Base-by-base conservation (phyloP, 2,888 invertebrate genomes). In the Pristionchus exspectatus region DNA sequence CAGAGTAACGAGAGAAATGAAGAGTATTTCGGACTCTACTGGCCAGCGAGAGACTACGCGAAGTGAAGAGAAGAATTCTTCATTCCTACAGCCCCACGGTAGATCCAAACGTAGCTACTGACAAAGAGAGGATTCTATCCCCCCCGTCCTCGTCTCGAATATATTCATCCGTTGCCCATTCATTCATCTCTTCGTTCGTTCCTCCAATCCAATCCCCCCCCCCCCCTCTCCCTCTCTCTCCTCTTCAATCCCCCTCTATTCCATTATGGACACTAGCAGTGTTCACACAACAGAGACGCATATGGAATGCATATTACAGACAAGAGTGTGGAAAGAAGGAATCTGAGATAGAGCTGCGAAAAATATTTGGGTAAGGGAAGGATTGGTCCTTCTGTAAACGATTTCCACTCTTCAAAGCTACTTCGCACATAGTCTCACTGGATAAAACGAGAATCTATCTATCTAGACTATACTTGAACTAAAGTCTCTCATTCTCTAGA, bases 251-350 rank as follows among this genome's bases (percentile, higher is more conserved):
- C 14, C 21, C 59, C 59, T 18, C 63, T 24, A 72, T 21, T 83
- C 83, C 50, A 50, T 33, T 44, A 83, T 83, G 83, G 44, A 44
- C 50, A n/a, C 44, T 30, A 44, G 12, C 21, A 2, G n/a, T 54
- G 27, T 83, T 83, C 50, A n/a, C 83, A 81, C 81, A n/a, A 24
- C 54, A 81, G 30, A n/a, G 24, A 27, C 63, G 24, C 63, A 63
- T 63, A 63, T 63, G 63, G 63, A 56, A 63, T 63, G 63, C 63
- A 63, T 24, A 50, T 50, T 50, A 50, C 44, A 50, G 44, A 50
- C 44, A 12, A 3, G 44, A 50, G 44, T 10, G 44, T 9, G 44
- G 44, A 50, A 50, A 24, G 63, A 63, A 63, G 21, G 24, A 63
- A 63, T 24, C 63, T 24, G 63, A 2, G 63, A 63, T n/a, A n/a